These are phyloP conservation scores for Poeciliopsis turrubarensis DNA, from an alignment of 2,113 vertebrate species.

Conservation along the genomic window DNA sequence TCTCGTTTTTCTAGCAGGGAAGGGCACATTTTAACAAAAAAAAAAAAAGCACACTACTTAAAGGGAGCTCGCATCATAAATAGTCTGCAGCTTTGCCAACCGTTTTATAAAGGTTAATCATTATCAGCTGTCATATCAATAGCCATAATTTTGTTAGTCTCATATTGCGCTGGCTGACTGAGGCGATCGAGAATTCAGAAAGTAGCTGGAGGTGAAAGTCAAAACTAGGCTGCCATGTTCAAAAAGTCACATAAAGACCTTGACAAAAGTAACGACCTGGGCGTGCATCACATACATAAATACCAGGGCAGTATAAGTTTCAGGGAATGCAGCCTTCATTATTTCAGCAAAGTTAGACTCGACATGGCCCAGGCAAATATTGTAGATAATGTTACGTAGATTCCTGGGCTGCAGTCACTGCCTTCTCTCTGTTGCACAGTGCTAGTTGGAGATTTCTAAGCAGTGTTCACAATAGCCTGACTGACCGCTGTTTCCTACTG, in stretches of 20 bases:
- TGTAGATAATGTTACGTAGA: neutral
- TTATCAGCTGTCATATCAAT: conserved; percentile 41
- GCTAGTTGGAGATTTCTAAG: neutral
- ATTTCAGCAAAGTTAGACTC: conserved; percentile 18
- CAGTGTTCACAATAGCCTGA: conserved; percentile 2
- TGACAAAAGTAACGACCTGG: conserved; percentile 51
- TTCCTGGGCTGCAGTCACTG: conserved; percentile 3
- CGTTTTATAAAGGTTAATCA: conserved; percentile 23
- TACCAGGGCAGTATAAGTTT: conserved; percentile 32
- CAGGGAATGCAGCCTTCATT: conserved; percentile 28
- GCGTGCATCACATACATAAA: conserved; percentile 44
- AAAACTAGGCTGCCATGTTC: conserved; percentile 9
- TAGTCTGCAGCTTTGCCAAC: neutral
- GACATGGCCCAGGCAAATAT: neutral
- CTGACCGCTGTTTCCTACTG: conserved; percentile 14
- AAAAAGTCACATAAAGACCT: conserved; percentile 46
- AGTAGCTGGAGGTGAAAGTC: conserved; percentile 20
- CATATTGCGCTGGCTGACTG: conserved; percentile 43
- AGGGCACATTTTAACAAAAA: conserved; percentile 36
- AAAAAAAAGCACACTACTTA: conserved; percentile 16
- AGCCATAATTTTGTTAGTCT: conserved; percentile 21
- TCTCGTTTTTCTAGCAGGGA: neutral
- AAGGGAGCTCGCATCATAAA: neutral
- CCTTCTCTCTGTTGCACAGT: neutral
- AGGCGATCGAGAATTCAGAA: conserved; percentile 24